Percentiles rank a stretch among this genome's conserved stretches.
These are phyloP conservation scores for Sebastiscus albofasciatus DNA, from an alignment of 2,797 vertebrate genomes.

Conservation along the genomic window DNA sequence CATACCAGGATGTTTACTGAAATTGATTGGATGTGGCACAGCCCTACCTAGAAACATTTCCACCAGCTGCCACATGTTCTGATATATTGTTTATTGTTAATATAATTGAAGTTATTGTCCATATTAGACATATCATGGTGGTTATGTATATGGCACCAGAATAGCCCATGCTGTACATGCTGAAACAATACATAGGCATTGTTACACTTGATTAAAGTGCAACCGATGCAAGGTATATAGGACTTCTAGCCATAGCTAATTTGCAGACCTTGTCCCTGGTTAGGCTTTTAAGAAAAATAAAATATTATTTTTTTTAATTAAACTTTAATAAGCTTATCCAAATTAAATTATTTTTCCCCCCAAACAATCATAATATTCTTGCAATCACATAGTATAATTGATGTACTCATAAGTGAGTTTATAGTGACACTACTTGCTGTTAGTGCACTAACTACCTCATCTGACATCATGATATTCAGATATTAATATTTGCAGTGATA, in stretches of 20 bases:
- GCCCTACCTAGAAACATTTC: too few species aligned
- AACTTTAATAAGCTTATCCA: background rate
- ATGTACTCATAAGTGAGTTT: background rate
- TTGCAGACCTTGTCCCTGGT: too few species aligned
- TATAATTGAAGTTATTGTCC: slow-evolving; percentile 2
- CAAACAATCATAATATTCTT: background rate
- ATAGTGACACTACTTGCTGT: background rate
- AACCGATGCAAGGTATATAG: too few species aligned
- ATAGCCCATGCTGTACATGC: slow-evolving; percentile 48
- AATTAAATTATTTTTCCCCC: background rate
- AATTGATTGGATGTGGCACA: too few species aligned
- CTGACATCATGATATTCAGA: background rate
- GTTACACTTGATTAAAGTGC: too few species aligned
- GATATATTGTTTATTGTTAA: background rate
- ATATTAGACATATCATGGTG: slow-evolving; percentile 40
- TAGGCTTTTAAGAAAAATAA: too few species aligned
- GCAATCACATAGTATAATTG: background rate
- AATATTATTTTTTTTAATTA: too few species aligned
- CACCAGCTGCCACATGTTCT: background rate
- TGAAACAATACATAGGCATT: slow-evolving; percentile 24
- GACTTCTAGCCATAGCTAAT: too few species aligned
- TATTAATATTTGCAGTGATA: background rate
- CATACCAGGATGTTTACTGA: too few species aligned
- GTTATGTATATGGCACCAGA: slow-evolving; percentile 45
- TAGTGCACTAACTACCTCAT: background rate